phyloP scores from a whole-genome alignment of 2,797 vertebrate species.

The Spinus pinus region DNA sequence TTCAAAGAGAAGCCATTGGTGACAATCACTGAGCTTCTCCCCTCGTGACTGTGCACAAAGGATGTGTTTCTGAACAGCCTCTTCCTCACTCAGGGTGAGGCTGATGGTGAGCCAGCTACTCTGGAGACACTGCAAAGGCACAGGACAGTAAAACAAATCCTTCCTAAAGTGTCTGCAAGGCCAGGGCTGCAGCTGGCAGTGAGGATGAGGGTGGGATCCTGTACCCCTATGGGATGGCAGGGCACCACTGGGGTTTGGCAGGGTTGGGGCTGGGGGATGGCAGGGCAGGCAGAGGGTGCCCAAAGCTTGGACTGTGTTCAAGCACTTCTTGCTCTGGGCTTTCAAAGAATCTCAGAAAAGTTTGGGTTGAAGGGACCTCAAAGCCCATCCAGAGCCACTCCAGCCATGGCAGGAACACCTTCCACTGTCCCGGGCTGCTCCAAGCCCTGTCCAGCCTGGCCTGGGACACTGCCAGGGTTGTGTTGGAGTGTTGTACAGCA shows the following conservation, averaged over 20 bases:
- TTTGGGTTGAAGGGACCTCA: neutral
- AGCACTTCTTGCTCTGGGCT: neutral
- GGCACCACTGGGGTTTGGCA: neutral
- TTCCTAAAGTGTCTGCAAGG: neutral
- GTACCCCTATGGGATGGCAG: neutral
- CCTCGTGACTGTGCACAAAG: neutral
- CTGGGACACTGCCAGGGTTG: accelerated
- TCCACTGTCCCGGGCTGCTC: neutral
- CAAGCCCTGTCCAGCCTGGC: neutral
- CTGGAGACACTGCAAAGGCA: neutral
- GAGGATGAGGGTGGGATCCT: neutral
- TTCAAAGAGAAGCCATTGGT: neutral
- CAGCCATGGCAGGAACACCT: neutral
- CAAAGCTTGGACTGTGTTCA: neutral
- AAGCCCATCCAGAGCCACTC: neutral
- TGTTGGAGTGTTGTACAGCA: neutral
- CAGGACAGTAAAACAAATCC: neutral
- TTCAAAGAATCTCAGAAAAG: neutral
- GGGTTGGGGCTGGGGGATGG: too few relatives aligned
- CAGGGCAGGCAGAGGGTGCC: neutral
- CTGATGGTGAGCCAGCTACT: neutral
- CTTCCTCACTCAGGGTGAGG: neutral
- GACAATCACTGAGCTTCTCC: neutral
- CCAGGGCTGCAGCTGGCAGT: neutral
- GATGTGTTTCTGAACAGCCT: neutral